These are phyloP conservation scores for Chlorops oryzae DNA, from an alignment of 1,140 invertebrate genomes.

Conservation along the genomic window DNA sequence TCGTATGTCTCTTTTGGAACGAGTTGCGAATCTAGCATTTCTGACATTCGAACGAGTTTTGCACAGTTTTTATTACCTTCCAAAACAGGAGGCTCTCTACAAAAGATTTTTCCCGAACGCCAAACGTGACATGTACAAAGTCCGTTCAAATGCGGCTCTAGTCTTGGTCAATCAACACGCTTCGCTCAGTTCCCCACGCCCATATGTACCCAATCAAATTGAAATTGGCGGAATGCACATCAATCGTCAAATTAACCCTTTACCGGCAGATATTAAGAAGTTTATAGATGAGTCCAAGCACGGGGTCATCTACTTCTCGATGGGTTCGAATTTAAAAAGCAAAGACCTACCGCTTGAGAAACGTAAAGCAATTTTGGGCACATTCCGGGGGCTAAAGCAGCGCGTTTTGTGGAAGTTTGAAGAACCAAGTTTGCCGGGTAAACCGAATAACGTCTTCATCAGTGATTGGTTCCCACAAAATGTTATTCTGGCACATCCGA, in stretches of 20 bases:
- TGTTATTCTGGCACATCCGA: conserved; percentile 63
- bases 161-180: conserved; percentile 55
- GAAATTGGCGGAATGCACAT: conserved; percentile 57
- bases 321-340: conserved; percentile 57
- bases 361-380: conserved; percentile 50
- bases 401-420: conserved; percentile 66
- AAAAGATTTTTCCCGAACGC: conserved; percentile 38
- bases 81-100: conserved; percentile 42
- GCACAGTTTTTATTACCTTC: conserved; percentile 21
- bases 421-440: conserved; percentile 49
- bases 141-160: conserved; percentile 46
- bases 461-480: conserved; percentile 65
- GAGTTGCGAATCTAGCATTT: conserved; percentile 41
- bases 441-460: conserved; percentile 57
- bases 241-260: conserved; percentile 30
- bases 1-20: conserved; percentile 48
- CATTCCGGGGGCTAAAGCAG: conserved; percentile 54
- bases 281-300: conserved; percentile 53
- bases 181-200: conserved; percentile 49
- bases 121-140: conserved; percentile 28
- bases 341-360: conserved; percentile 51
- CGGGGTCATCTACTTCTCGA: conserved; percentile 58
- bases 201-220: conserved; percentile 52
- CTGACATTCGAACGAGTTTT: conserved; percentile 17
- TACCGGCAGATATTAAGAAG: conserved; percentile 49